Evolutionary conservation across 2,888 invertebrate species (phyloP).

Genomic region (Chymomyza amoena): DNA sequence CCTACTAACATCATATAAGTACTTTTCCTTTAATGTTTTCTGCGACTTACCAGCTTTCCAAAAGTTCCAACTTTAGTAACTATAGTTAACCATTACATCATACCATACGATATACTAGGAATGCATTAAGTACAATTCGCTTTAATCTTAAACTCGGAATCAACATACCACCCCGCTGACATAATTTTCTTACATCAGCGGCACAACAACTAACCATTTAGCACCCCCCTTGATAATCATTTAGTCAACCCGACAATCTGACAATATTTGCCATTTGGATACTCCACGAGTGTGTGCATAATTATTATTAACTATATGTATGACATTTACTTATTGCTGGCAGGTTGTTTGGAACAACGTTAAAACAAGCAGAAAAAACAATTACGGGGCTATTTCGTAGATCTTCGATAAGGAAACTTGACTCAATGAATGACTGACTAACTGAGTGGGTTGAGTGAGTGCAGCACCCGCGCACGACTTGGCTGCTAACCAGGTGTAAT

Average conservation of each 20-base stretch:
- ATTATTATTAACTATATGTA: conserved; percentile 23
- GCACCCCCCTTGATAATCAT: conserved; percentile 24
- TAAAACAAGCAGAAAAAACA: conserved; percentile 36
- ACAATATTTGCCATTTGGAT: neutral
- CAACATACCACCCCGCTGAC: conserved; percentile 44
- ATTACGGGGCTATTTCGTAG: conserved; percentile 49
- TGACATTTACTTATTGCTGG: conserved; percentile 45
- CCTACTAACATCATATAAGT: no score
- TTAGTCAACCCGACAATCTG: conserved; percentile 1
- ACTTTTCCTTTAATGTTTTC: no score
- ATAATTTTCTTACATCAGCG: conserved; percentile 52
- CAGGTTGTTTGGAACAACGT: conserved; percentile 23
- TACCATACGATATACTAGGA: neutral
- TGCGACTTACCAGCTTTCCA: neutral
- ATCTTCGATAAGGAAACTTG: conserved; percentile 49
- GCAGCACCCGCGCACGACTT: conserved; percentile 5
- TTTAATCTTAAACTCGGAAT: conserved; percentile 32
- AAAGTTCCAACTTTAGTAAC: neutral
- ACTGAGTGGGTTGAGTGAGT: neutral
- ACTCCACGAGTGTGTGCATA: neutral
- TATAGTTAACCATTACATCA: neutral
- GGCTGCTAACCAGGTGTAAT: neutral
- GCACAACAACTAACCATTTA: conserved; percentile 19
- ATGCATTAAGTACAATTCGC: neutral
- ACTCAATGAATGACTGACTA: neutral